A percentile compares a stretch with the other conserved stretches of the same genome.
Evolutionary conservation across 1,140 invertebrate species (phyloP).

Genomic region (Matsumurasca onukii): DNA sequence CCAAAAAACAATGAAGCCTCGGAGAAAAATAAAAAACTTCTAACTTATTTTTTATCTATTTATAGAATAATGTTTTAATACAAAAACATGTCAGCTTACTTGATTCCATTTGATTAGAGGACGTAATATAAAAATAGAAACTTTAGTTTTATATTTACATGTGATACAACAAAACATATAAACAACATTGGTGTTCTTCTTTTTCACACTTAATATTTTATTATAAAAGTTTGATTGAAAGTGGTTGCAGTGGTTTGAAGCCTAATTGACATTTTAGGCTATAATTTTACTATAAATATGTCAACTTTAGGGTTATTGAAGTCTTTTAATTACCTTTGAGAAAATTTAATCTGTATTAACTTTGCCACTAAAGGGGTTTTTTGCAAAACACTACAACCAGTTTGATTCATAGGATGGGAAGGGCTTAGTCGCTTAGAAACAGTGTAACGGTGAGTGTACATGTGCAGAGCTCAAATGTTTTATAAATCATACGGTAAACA

Average conservation of each 20-base stretch:
- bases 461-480: no score
- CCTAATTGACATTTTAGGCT: not conserved
- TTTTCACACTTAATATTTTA: slow-evolving; percentile 5
- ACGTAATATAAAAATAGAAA: slow-evolving; percentile 15
- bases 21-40: not conserved
- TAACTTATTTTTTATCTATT: not conserved
- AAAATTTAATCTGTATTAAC: not conserved
- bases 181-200: slow-evolving; percentile 15
- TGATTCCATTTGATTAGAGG: slow-evolving; percentile 17
- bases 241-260: not conserved
- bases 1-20: not conserved
- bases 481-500: no score
- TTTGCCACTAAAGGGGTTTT: not conserved
- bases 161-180: not conserved
- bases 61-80: not conserved
- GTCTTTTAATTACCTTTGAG: not conserved
- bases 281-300: not conserved
- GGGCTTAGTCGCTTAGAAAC: no score
- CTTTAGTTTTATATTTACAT: slow-evolving; percentile 12
- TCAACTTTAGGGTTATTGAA: not conserved
- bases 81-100: not conserved
- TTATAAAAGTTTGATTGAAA: not conserved
- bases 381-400: no score
- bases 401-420: no score
- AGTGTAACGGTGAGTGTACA: no score